phyloP scores from a whole-genome alignment of 2,797 vertebrate genomes.

The Chromobotia macracanthus region DNA sequence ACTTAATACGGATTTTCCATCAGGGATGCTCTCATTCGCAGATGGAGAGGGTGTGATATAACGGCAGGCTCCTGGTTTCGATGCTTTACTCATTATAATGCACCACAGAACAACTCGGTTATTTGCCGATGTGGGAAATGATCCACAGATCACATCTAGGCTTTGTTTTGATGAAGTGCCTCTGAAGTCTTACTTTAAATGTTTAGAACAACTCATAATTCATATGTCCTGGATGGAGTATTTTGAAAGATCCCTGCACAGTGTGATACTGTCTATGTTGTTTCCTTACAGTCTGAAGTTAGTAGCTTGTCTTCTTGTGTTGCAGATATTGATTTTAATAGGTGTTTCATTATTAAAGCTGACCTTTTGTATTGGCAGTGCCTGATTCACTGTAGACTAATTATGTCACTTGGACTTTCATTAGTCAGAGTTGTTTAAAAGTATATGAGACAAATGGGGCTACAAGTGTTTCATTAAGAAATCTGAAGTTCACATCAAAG shows the following conservation, averaged over 20 bases:
- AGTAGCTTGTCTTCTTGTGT: not conserved
- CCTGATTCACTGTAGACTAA: not conserved
- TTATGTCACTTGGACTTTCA: constrained; percentile 26
- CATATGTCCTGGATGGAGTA: not conserved
- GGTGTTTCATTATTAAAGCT: constrained; percentile 48
- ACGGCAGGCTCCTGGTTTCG: no score
- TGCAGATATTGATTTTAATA: not conserved
- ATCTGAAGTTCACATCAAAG: not conserved
- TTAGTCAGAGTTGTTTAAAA: constrained; percentile 21
- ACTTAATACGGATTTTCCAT: no score
- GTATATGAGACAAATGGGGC: constrained; percentile 8
- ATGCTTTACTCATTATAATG: constrained; percentile 18
- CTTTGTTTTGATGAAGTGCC: constrained; percentile 30
- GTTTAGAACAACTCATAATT: constrained; percentile 2
- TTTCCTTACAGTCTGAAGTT: not conserved
- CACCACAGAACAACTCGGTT: constrained; percentile 13
- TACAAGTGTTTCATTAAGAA: constrained; percentile 17
- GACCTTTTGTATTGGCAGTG: constrained; percentile 20
- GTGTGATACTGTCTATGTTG: not conserved
- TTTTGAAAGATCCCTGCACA: not conserved
- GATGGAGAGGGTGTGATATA: no score
- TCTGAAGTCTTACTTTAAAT: constrained; percentile 15
- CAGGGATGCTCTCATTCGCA: not conserved
- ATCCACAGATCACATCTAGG: constrained; percentile 11
- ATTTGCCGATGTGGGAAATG: constrained; percentile 23